Base-by-base conservation (phyloP, 2,888 invertebrate species). In the Andrena flavipes region DNA sequence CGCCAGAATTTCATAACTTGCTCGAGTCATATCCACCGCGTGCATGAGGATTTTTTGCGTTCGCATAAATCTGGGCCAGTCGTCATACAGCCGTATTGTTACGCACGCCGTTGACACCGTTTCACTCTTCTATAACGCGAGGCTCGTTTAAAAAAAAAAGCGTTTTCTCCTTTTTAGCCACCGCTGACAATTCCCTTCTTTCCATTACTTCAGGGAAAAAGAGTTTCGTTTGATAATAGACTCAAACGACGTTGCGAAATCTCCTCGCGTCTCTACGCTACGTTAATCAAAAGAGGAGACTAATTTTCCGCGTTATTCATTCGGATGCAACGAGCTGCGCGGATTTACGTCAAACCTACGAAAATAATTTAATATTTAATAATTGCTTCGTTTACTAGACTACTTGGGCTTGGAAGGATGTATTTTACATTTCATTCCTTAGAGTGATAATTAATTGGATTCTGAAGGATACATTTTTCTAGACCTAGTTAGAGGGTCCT, bases 11-110 rank as follows among this genome's bases (percentile, higher is more conserved):
- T 64, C 70, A 80, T 82, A 78, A 72, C 59, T 63, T 35, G 54
- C n/a, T 33, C 26, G 10, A 33, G 33, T 13, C 68, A 56, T 67
- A 49, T 64, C 48, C 59, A 29, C 54, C 23, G 29, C 13, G 5
- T 33, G 71, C 30, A 20, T 7, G 67, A 49, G 69, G 76, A 77
- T 72, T 80, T 62, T 70, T 77, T 59, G 73, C 76, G 70, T 78
- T 35, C 78, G 8, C 26, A 69, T 56, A 59, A 84, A 84, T 82
- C 82, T 82, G 76, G 76, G 78, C 73, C 82, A 76, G 67, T 42
- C 75, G 16, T 65, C 62, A 49, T 49, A 48, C 64, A 49, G 59
- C 49, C 63, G 81, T 75, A 84, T 81, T 81, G 83, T 84, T 81
- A 76, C 81, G 75, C 74, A 75, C 64, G 68, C 54, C 8, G 51